Percentiles rank a stretch among this genome's conserved stretches.
These are phyloP conservation scores for Papilio aristodemus DNA, from an alignment of 1,140 invertebrate species.

Conservation along the genomic window DNA sequence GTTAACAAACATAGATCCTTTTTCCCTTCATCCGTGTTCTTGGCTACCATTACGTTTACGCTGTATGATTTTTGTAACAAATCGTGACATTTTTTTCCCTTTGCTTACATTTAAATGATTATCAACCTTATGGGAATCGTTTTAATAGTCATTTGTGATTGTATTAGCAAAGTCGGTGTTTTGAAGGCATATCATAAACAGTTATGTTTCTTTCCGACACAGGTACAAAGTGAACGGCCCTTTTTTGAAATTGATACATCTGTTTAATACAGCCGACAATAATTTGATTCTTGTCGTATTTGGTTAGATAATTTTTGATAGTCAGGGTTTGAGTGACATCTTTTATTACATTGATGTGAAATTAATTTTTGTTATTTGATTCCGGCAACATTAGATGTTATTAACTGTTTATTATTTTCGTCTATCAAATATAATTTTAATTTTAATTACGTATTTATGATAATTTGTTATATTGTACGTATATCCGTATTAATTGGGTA, in stretches of 20 bases:
- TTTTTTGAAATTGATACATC: slow-evolving; percentile 39
- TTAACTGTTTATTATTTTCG: background rate
- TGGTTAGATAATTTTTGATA: background rate
- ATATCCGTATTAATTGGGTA: no score
- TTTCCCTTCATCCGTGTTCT: slow-evolving; percentile 38
- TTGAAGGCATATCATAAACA: slow-evolving; percentile 12
- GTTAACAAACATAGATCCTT: slow-evolving; percentile 49
- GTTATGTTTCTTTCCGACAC: slow-evolving; percentile 29
- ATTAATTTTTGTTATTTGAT: slow-evolving; percentile 17
- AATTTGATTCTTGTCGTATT: slow-evolving; percentile 22
- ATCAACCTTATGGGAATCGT: background rate
- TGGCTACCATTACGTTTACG: slow-evolving; percentile 45
- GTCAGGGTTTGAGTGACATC: slow-evolving; percentile 17
- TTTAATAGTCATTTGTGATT: slow-evolving; percentile 2
- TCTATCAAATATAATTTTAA: background rate
- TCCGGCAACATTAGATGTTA: background rate
- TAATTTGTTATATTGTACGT: no score
- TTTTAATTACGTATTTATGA: background rate
- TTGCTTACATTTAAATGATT: background rate
- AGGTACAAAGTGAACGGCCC: slow-evolving; percentile 34
- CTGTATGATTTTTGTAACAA: slow-evolving; percentile 42
- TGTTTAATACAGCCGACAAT: slow-evolving; percentile 14
- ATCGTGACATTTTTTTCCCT: slow-evolving; percentile 27
- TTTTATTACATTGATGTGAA: slow-evolving; percentile 10
- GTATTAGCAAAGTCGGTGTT: slow-evolving; percentile 9